Base-by-base conservation (phyloP, 2,888 invertebrate species). In the Rhagium mordax region DNA sequence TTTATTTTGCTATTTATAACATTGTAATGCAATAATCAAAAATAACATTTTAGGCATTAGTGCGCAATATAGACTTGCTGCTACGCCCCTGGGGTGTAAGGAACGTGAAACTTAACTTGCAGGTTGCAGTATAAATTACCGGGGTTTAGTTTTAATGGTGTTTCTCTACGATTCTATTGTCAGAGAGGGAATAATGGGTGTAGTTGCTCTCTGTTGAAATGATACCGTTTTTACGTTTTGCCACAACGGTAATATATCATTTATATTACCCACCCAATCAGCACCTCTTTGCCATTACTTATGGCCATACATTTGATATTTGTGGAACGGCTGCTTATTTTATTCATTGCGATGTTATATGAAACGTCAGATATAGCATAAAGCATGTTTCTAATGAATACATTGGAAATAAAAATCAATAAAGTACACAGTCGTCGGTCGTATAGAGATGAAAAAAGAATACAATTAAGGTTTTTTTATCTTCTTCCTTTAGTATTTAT, bases 71-170 rank as follows among this genome's bases (percentile, higher is more conserved):
- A 10, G 3, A 27, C 3, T 27, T 33, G 13, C 10, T n/a, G n/a
- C 4, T 41, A 13, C 10, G 41, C 41, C n/a, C n/a, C 41, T 41
- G n/a, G n/a, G n/a, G 41, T 41, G 41, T 41, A 41, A 13, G 41
- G 5, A 41, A 41, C n/a, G n/a, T n/a, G 41, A 41, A 41, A 41
- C 41, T n/a, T n/a, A 41, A 15, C 59, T 13, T 57, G 29, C 57
- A 59, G 57, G 33, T 24, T 16, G 15, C 15, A 16, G 33, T 59
- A 59, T 59, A 59, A 59, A 59, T 59, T 33, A 59, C 29, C 29
- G 5, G 57, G 18, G 1, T 16, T 59, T 29, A 18, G 29, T 59
- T 59, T 33, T 33, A 16, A 41, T 41, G 41, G 41, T 41, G 41
- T 41, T 41, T 41, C 41, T 41, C 41, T 41, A 41, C 41, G 41